These are phyloP conservation scores for Lasioglossum marginatum DNA, from an alignment of 2,888 invertebrate species.

Conservation along the genomic window DNA sequence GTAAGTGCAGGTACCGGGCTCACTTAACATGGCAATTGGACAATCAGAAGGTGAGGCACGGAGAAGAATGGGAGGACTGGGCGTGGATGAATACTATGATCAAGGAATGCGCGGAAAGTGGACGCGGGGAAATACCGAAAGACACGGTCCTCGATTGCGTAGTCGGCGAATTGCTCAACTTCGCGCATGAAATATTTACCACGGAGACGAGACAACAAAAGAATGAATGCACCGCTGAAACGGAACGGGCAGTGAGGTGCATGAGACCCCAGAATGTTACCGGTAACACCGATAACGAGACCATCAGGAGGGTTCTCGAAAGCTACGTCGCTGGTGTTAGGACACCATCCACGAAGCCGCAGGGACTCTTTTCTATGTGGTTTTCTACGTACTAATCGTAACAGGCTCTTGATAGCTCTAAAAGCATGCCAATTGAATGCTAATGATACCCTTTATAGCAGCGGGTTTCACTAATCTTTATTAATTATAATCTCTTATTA, in stretches of 20 bases:
- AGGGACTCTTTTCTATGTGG: slow-evolving; percentile 16
- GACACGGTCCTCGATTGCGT: slow-evolving; percentile 76
- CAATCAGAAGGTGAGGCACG: slow-evolving; percentile 72
- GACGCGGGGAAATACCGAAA: slow-evolving; percentile 68
- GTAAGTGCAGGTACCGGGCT: slow-evolving; percentile 71
- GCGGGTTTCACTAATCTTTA: neutral
- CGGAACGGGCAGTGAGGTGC: slow-evolving; percentile 53
- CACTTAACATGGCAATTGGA: slow-evolving; percentile 75
- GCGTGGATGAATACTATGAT: slow-evolving; percentile 77
- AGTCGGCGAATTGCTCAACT: slow-evolving; percentile 70
- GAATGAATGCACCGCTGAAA: slow-evolving; percentile 33
- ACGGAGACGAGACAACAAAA: slow-evolving; percentile 5
- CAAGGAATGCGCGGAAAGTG: slow-evolving; percentile 75
- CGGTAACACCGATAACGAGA: slow-evolving; percentile 56
- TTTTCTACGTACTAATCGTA: neutral
- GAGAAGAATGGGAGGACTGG: slow-evolving; percentile 79
- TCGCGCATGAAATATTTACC: slow-evolving; percentile 54
- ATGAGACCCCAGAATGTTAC: slow-evolving; percentile 61
- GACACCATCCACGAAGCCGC: slow-evolving; percentile 38
- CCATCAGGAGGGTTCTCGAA: slow-evolving; percentile 60
- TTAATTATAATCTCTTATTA: neutral
- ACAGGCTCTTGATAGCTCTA: neutral
- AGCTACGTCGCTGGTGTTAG: slow-evolving; percentile 52
- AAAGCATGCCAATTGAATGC: neutral
- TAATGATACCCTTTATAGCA: neutral